Conservation (phyloP, 2,113 vertebrate genomes). For the Leptodactylus fuscus region DNA sequence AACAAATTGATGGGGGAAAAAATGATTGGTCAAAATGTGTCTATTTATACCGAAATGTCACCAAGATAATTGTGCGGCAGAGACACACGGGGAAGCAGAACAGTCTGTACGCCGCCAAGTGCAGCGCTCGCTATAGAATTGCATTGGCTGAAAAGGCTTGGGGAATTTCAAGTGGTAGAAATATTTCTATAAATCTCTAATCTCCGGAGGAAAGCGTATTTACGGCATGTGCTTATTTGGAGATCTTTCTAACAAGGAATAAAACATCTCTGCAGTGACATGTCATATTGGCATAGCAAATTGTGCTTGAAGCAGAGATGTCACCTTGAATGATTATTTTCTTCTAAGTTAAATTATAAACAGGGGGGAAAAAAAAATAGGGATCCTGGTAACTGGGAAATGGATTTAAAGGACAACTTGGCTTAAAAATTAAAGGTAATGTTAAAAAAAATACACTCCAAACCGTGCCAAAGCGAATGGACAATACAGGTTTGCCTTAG, state of each 20-base stretch:
- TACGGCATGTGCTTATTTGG: conserved; percentile 21
- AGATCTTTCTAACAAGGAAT: conserved; percentile 41
- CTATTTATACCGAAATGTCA: conserved; percentile 56
- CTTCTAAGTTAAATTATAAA: neutral
- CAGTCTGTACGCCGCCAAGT: conserved; percentile 9
- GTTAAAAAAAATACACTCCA: no score
- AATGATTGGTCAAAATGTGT: conserved; percentile 43
- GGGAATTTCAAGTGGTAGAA: conserved; percentile 35
- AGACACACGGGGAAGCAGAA: conserved; percentile 37
- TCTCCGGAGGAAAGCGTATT: conserved; percentile 17
- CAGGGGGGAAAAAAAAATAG: neutral
- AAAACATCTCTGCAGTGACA: conserved; percentile 24
- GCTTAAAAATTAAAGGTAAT: neutral
- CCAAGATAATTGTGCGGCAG: conserved; percentile 42
- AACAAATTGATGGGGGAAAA: conserved; percentile 48
- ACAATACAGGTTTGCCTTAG: no score
- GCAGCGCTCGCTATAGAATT: conserved; percentile 5
- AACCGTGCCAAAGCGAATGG: no score
- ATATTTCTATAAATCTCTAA: conserved; percentile 41
- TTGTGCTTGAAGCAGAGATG: neutral
- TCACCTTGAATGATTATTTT: neutral
- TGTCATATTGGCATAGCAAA: neutral
- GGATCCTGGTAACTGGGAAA: neutral
- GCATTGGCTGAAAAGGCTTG: conserved; percentile 29
- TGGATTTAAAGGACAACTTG: neutral